phyloP scores from a whole-genome alignment of 2,113 vertebrate species.

The Numenius arquata region DNA sequence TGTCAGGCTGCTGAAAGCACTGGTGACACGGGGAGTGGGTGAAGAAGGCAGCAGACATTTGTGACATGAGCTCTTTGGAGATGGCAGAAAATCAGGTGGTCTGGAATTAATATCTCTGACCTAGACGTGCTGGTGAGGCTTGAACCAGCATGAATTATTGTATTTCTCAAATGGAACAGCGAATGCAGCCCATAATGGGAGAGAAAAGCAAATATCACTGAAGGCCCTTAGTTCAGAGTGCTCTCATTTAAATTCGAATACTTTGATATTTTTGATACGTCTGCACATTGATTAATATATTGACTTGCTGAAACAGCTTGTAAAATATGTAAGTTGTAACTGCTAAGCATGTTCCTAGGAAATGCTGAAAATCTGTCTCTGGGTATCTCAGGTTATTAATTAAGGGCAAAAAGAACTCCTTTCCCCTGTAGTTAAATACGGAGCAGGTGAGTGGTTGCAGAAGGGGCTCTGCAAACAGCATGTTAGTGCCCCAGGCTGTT shows the following conservation, averaged over 20 bases:
- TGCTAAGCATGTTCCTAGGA: not conserved
- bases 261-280: not conserved
- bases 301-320: not conserved
- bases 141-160: not conserved
- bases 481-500: not conserved
- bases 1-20: not conserved
- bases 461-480: not conserved
- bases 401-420: not conserved
- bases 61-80: not conserved
- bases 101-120: not conserved
- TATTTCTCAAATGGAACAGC: not conserved
- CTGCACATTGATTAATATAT: not conserved
- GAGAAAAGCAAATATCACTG: slow-evolving; percentile 1
- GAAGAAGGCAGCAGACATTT: not conserved
- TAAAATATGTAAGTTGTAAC: not conserved
- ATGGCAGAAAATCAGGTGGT: not conserved
- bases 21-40: rapidly evolving
- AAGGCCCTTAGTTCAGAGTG: not conserved
- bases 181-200: not conserved
- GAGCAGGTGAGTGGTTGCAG: not conserved
- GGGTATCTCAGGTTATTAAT: not conserved
- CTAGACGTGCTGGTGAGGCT: not conserved
- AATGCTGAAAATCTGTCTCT: not conserved
- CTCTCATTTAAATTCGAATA: not conserved
- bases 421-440: not conserved